These are phyloP conservation scores for Pholis gunnellus DNA, from an alignment of 2,113 vertebrate genomes.

Conservation along the genomic window DNA sequence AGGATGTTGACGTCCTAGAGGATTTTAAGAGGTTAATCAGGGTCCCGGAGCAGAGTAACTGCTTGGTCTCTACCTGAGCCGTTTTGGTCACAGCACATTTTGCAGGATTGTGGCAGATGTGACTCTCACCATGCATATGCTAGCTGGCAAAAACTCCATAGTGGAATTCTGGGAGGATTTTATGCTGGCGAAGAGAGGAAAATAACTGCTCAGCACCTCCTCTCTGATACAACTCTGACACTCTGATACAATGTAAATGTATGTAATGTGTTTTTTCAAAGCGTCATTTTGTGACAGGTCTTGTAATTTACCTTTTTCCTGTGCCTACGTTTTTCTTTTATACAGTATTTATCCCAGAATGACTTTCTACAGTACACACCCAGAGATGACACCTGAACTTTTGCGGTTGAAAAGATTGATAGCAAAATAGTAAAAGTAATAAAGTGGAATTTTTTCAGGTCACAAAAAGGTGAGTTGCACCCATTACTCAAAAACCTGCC, in stretches of 20 bases:
- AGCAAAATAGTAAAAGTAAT: constrained; percentile 52
- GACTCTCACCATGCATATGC: constrained; percentile 50
- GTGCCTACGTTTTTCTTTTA: not conserved
- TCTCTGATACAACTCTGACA: constrained; percentile 19
- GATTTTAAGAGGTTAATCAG: constrained; percentile 45
- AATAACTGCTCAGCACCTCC: constrained; percentile 39
- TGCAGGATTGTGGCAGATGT: constrained; percentile 31
- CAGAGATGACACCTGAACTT: constrained; percentile 19
- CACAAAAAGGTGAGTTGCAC: constrained; percentile 44
- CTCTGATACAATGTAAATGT: not conserved
- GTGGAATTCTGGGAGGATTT: constrained; percentile 63
- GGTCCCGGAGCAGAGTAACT: constrained; percentile 34
- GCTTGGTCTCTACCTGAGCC: constrained; percentile 48
- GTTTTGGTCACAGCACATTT: constrained; percentile 45
- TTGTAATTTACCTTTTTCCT: not conserved
- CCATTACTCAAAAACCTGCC: constrained; percentile 51
- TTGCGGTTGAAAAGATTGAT: constrained; percentile 31
- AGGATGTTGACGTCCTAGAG: not conserved
- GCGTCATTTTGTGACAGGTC: constrained; percentile 8
- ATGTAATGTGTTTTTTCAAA: not conserved
- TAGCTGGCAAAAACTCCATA: constrained; percentile 52
- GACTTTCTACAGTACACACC: not conserved
- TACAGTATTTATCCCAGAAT: not conserved
- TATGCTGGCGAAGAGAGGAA: constrained; percentile 30
- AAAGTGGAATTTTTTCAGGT: constrained; percentile 48